A percentile compares a stretch with the other conserved stretches of the same genome.
Conservation (phyloP, 2,797 vertebrate genomes). For the Macropus fuliginosus region DNA sequence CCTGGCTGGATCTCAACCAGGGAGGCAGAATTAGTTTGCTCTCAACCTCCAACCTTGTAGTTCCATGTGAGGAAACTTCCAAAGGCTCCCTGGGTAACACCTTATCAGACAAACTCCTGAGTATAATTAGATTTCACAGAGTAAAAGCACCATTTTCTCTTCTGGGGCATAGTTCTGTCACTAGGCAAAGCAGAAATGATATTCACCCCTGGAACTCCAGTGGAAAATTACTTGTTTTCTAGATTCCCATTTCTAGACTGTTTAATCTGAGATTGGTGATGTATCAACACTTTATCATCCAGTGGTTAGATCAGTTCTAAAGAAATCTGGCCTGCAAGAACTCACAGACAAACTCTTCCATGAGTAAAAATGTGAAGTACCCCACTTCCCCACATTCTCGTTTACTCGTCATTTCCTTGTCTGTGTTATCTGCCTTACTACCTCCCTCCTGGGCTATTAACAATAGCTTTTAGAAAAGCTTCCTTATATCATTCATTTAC, state of each 20-base stretch:
- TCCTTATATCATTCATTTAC: neutral
- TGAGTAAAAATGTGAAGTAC: neutral
- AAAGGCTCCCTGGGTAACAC: neutral
- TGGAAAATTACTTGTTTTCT: neutral
- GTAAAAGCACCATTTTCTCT: neutral
- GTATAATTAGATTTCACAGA: neutral
- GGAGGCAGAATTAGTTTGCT: neutral
- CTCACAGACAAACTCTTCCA: neutral
- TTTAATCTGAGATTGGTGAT: neutral
- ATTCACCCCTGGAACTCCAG: neutral
- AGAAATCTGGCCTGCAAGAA: neutral
- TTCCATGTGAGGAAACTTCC: neutral
- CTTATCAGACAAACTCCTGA: neutral
- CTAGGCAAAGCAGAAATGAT: neutral
- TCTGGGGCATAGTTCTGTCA: neutral
- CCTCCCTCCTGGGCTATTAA: too few relatives aligned
- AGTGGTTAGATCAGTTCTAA: neutral
- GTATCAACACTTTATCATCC: neutral
- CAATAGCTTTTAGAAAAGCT: neutral
- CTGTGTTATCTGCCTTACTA: neutral
- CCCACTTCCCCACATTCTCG: neutral
- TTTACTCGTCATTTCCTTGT: neutral
- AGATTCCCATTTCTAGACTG: neutral
- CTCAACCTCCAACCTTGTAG: neutral
- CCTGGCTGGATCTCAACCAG: neutral